phyloP scores from a whole-genome alignment of 2,888 invertebrate genomes.

The Tupiocoris notatus region DNA sequence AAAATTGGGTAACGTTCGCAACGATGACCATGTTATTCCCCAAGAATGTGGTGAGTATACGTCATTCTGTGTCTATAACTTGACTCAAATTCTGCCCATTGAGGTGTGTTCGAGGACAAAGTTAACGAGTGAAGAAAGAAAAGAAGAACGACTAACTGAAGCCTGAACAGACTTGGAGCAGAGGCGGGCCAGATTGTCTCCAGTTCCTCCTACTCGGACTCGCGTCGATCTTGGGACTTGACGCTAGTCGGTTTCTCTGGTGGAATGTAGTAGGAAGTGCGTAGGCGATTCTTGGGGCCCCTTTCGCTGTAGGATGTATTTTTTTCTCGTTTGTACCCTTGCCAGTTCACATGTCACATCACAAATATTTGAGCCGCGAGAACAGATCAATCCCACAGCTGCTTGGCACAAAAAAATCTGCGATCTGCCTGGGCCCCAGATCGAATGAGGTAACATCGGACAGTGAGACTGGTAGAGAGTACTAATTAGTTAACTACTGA shows the following conservation, averaged over 20 bases:
- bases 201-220: conserved; percentile 19
- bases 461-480: too few relatives aligned
- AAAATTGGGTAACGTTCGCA: too few relatives aligned
- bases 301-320: neutral
- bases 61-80: too few relatives aligned
- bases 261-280: conserved; percentile 41
- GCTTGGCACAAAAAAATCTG: too few relatives aligned
- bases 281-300: conserved; percentile 13
- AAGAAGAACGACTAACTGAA: neutral
- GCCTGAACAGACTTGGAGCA: neutral
- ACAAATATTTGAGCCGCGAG: too few relatives aligned
- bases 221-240: neutral
- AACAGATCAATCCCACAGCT: too few relatives aligned
- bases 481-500: too few relatives aligned
- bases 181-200: conserved; percentile 4
- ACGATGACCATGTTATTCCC: too few relatives aligned
- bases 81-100: neutral
- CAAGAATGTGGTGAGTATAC: too few relatives aligned
- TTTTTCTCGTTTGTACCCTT: neutral
- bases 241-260: conserved; percentile 29
- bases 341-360: too few relatives aligned
- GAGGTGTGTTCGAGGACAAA: neutral
- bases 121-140: neutral
- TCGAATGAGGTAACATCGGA: too few relatives aligned
- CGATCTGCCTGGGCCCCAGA: too few relatives aligned